These are phyloP conservation scores for Gadus macrocephalus DNA, from an alignment of 2,113 vertebrate genomes.

Conservation along the genomic window DNA sequence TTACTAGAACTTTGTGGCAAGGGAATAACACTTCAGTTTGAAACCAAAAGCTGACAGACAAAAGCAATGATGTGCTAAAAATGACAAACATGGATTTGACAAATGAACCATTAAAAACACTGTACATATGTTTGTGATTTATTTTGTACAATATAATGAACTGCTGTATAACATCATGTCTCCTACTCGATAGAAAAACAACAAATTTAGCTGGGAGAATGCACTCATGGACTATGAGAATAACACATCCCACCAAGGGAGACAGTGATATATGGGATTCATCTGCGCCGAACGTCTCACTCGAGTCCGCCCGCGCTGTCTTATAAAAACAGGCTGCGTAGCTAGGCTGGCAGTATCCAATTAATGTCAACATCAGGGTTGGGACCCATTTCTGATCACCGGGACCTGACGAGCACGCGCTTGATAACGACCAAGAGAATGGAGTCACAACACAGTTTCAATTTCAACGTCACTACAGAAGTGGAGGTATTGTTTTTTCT, in stretches of 20 bases:
- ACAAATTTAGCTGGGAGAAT: slow-evolving; percentile 29
- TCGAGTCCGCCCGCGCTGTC: slow-evolving; percentile 13
- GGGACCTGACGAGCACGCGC: slow-evolving; percentile 18
- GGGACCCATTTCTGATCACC: slow-evolving; percentile 42
- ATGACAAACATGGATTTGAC: slow-evolving; percentile 57
- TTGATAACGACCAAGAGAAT: slow-evolving; percentile 24
- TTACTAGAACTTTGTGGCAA: slow-evolving; percentile 40
- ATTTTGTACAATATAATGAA: slow-evolving; percentile 60
- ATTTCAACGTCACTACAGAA: slow-evolving; percentile 59
- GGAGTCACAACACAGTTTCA: slow-evolving; percentile 59
- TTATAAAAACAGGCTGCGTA: neutral
- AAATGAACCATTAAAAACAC: slow-evolving; percentile 71
- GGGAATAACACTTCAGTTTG: slow-evolving; percentile 55
- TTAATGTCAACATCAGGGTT: slow-evolving; percentile 31
- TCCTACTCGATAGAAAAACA: slow-evolving; percentile 41
- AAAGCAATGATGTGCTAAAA: slow-evolving; percentile 68
- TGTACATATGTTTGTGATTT: slow-evolving; percentile 59
- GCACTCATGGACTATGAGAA: slow-evolving; percentile 10
- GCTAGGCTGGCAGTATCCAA: slow-evolving; percentile 38
- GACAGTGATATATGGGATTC: slow-evolving; percentile 7
- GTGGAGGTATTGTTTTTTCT: slow-evolving; percentile 63
- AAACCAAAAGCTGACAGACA: slow-evolving; percentile 55
- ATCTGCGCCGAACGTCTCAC: too few relatives aligned
- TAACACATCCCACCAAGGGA: neutral
- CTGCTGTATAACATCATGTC: slow-evolving; percentile 39